Evolutionary conservation across 2,888 invertebrate genomes (phyloP).

Genomic region (Leptinotarsa juncta): DNA sequence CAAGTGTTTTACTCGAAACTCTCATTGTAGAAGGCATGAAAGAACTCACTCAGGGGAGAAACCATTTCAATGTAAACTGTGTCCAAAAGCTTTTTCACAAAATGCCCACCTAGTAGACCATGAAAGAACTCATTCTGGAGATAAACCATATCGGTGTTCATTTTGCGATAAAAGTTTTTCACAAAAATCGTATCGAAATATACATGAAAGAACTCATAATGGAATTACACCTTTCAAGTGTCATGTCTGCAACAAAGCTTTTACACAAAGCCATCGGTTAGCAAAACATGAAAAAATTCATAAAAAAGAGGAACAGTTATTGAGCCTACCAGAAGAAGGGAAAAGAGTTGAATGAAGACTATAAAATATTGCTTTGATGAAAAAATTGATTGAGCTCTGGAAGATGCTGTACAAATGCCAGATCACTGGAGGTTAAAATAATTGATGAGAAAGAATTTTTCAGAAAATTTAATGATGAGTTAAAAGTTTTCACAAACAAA

Average conservation of each 20-base stretch:
- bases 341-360: neutral
- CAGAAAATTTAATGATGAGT: too few relatives aligned
- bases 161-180: neutral
- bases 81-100: neutral
- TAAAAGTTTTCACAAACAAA: too few relatives aligned
- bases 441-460: too few relatives aligned
- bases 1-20: neutral
- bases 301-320: neutral
- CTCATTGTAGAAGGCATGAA: neutral
- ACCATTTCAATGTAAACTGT: neutral
- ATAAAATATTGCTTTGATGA: neutral
- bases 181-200: neutral
- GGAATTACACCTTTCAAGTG: neutral
- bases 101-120: neutral
- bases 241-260: neutral
- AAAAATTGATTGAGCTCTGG: too few relatives aligned
- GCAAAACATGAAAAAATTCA: neutral
- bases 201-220: neutral
- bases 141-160: neutral
- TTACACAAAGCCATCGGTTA: neutral
- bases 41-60: conserved; percentile 1
- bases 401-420: too few relatives aligned
- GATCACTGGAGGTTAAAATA: too few relatives aligned
- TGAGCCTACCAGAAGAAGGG: neutral
- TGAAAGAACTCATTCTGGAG: neutral